Conservation (phyloP, 2,797 vertebrate species). For the Notolepis coatsorum region DNA sequence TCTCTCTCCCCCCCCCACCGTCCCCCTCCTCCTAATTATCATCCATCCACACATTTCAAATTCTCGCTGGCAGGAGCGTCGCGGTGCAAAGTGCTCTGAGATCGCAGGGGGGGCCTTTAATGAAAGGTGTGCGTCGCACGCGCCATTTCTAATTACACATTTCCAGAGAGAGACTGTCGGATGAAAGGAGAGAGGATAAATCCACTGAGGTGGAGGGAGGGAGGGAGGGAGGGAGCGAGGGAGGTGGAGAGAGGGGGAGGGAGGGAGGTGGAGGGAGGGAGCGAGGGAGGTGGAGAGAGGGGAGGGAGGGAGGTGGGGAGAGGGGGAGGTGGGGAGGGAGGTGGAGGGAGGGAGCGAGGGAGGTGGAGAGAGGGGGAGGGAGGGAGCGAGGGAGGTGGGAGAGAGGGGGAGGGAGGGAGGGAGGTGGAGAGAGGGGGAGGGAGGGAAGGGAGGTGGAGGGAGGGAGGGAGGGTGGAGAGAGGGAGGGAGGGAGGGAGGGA, state of each 20-base stretch:
- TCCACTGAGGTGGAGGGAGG: conserved; percentile 21
- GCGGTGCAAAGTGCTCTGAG: conserved; percentile 41
- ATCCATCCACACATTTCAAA: conserved; percentile 38
- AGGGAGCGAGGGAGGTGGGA: too few species aligned
- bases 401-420: too few species aligned
- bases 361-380: too few species aligned
- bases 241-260: neutral
- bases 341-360: conserved; percentile 25
- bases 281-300: too few species aligned
- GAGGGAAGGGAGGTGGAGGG: too few species aligned
- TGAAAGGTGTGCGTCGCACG: conserved; percentile 51
- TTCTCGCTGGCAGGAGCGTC: conserved; percentile 41
- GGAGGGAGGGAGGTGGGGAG: neutral
- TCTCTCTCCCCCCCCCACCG: conserved; percentile 7
- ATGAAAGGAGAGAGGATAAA: conserved; percentile 53
- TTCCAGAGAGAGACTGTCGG: conserved; percentile 25
- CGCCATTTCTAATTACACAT: conserved; percentile 55
- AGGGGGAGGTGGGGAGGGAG: conserved; percentile 24
- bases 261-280: neutral
- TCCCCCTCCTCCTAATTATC: conserved; percentile 39
- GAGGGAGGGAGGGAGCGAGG: conserved; percentile 2
- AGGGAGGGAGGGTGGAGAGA: too few species aligned
- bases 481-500: too few species aligned
- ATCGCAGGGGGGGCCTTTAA: conserved; percentile 48
- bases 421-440: too few species aligned